These are phyloP conservation scores for Campoletis sonorensis DNA, from an alignment of 1,140 invertebrate genomes.

Conservation along the genomic window DNA sequence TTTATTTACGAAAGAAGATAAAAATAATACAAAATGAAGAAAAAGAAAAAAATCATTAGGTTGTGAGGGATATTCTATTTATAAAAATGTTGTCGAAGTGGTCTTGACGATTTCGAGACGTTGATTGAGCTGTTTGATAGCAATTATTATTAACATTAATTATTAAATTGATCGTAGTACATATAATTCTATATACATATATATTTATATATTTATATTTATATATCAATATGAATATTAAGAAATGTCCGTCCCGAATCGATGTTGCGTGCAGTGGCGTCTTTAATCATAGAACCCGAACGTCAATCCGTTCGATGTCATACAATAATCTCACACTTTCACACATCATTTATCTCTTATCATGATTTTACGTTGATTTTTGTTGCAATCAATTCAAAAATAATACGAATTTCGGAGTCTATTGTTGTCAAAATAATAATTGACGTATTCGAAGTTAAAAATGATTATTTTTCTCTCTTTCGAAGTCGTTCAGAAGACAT, in stretches of 20 bases:
- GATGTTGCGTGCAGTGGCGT: slow-evolving; percentile 68
- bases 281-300: slow-evolving; percentile 35
- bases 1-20: slow-evolving; percentile 1
- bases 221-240: slow-evolving; percentile 22
- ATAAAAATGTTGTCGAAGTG: background rate
- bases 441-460: background rate
- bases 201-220: background rate
- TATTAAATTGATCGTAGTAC: slow-evolving; percentile 1
- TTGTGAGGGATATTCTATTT: background rate
- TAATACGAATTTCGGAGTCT: too few species aligned
- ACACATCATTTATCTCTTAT: background rate
- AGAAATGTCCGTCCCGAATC: slow-evolving; percentile 69
- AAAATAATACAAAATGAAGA: background rate
- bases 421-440: too few species aligned
- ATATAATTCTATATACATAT: slow-evolving; percentile 14
- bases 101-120: background rate
- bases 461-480: background rate
- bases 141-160: background rate
- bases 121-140: background rate
- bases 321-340: slow-evolving; percentile 11
- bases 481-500: too few species aligned
- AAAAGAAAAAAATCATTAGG: background rate
- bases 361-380: slow-evolving; percentile 9
- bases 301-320: slow-evolving; percentile 38
- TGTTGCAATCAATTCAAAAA: too few species aligned